phyloP scores from a whole-genome alignment of 1,140 invertebrate genomes.

The Heterodera schachtii region DNA sequence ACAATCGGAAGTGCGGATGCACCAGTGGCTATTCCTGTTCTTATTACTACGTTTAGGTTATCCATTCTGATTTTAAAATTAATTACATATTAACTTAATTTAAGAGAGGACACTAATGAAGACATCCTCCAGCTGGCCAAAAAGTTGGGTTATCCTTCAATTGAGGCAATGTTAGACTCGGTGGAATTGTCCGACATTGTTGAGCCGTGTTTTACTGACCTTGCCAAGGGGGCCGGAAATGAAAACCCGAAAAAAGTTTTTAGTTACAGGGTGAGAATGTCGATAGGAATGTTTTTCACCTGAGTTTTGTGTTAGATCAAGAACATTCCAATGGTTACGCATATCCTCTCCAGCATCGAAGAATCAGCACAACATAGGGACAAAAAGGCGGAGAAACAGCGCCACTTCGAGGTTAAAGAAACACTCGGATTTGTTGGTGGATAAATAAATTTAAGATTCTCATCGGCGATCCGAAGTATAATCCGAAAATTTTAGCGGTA shows the following conservation, averaged over 20 bases:
- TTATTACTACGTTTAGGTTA: conserved; percentile 23
- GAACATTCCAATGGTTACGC: conserved; percentile 11
- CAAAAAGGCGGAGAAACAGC: conserved; percentile 7
- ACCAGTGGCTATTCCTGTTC: conserved; percentile 22
- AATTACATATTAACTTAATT: not conserved
- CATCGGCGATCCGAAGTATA: conserved; percentile 19
- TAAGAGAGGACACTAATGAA: conserved; percentile 28
- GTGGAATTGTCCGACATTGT: conserved; percentile 30
- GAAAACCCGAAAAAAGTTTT: conserved; percentile 17
- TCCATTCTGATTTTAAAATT: not conserved
- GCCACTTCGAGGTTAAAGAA: not conserved
- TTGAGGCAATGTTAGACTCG: conserved; percentile 29
- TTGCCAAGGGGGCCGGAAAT: conserved; percentile 28
- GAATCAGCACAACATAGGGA: conserved; percentile 4
- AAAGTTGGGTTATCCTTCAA: conserved; percentile 29
- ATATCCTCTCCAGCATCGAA: conserved; percentile 20
- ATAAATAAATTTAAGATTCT: conserved; percentile 3
- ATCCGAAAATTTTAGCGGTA: conserved; percentile 10
- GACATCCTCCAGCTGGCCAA: conserved; percentile 15
- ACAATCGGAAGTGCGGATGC: conserved; percentile 25
- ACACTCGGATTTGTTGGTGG: not conserved
- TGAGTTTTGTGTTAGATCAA: conserved; percentile 9
- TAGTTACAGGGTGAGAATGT: conserved; percentile 20
- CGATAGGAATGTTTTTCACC: not conserved
- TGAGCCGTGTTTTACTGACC: conserved; percentile 28